Percentiles rank a stretch among this genome's conserved stretches.
phyloP scores from a whole-genome alignment of 2,113 vertebrate species.

The Hemicordylus capensis region DNA sequence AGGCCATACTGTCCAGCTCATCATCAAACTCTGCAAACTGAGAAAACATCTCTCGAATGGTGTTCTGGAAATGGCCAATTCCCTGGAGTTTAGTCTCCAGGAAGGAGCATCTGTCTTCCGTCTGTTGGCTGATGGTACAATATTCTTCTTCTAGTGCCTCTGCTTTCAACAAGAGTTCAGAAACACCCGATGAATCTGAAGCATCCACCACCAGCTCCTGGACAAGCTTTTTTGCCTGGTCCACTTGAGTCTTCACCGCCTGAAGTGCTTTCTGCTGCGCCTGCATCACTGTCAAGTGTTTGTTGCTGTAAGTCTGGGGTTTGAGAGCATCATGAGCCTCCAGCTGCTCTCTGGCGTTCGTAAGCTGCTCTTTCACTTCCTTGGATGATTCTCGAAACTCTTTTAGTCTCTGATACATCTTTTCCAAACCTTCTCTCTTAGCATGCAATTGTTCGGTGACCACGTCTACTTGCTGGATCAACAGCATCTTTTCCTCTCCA shows the following conservation, averaged over 20 bases:
- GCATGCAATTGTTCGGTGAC: constrained; percentile 83
- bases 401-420: constrained; percentile 85
- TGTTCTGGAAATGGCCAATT: constrained; percentile 95
- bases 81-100: constrained; percentile 94
- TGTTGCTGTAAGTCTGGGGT: constrained; percentile 88
- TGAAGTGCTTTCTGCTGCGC: constrained; percentile 90
- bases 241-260: constrained; percentile 81
- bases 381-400: constrained; percentile 88
- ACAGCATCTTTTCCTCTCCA: constrained; percentile 77
- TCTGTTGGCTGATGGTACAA: constrained; percentile 75
- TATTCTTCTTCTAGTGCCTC: constrained; percentile 86
- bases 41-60: constrained; percentile 93
- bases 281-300: constrained; percentile 90
- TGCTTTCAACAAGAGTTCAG: constrained; percentile 85
- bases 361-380: constrained; percentile 85
- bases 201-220: constrained; percentile 86
- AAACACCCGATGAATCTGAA: constrained; percentile 86
- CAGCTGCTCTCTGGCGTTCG: constrained; percentile 85
- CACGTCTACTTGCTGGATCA: constrained; percentile 82
- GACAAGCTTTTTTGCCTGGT: constrained; percentile 82
- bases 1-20: constrained; percentile 92
- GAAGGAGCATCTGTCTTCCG: constrained; percentile 85
- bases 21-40: constrained; percentile 95
- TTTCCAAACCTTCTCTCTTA: constrained; percentile 87
- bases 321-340: constrained; percentile 82